Evolutionary conservation across 2,113 vertebrate genomes (phyloP), one percentile per base, ranked within the genome.

Genomic region (Nansenia antarctica): DNA sequence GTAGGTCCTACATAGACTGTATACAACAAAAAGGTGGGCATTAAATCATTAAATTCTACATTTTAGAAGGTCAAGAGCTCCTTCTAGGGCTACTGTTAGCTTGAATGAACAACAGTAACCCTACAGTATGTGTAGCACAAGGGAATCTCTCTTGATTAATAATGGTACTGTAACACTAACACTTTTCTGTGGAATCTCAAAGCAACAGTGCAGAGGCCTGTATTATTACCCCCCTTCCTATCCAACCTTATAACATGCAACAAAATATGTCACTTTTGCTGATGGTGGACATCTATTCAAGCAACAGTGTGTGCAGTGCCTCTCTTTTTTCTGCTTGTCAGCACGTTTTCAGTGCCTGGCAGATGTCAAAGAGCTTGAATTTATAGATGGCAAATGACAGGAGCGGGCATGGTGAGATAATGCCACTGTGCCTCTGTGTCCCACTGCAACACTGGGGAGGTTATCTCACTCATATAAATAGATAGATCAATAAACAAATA

Each of bases 261-360:
- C 54, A 58, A 31, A 58, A 31, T 30, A 29, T 57, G 54, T 58
- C 54, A 58, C 54, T 58, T 58, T 18, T 58, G 54, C 54, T 58
- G 54, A 58, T 31, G 27, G 14, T 14, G 27, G 6, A 58, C 54
- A 57, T 57, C 26, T 30, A 57, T 57, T 57, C 24, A 57, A 27
- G 54, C 24, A 54, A 54, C 52, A 54, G 52, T 12, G 52, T 54
- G 52, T 27, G 52, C 7, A 27, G 54, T 57, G 54, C 54, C 20
- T n/a, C 9, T 0, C 3, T 7, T 27, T 27, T 58, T 58, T 31
- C 27, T 31, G 27, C 29, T 31, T 18, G 54, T 58, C 54, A 58
- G 29, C 54, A 58, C 15, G 26, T 58, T 58, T 58, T 14, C 27
- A 57, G 54, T 30, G 54, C 54, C 29, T 57, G 54, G 29, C 14